Base-by-base conservation (phyloP, 2,888 invertebrate genomes). In the Idaea straminata region DNA sequence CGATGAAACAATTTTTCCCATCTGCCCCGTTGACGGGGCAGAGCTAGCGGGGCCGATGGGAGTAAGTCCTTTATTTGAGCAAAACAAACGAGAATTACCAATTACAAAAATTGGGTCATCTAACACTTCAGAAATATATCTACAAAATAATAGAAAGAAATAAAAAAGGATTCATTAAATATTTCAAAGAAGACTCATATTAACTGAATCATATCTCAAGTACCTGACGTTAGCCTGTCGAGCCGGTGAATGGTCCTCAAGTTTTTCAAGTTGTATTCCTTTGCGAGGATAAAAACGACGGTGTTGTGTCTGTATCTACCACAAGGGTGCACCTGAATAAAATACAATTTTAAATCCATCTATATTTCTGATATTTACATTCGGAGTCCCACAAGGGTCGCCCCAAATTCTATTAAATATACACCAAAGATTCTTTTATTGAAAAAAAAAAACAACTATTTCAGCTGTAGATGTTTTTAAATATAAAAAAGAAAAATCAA, bases 291-390 rank as follows among this genome's bases (percentile, higher is more conserved):
- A 87, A 98, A 98, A 65, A 98, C 97, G 72, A 99, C 97, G 6
- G 99, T 98, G 92, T 99, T 99, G 93, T 99, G 98, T 64, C 99
- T 95, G 92, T 99, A 99, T 82, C 99, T 95, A 69, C 99, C 99
- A 88, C 99, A 99, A 3, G 99, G 99, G 89, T 99, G 99, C 68
- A 98, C 98, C 98, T 98, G 93, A 61, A 70, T 69, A 47, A 62
- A 35, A 57, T 63, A 61, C 16, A 34, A 59, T 59, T 16, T 58
- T 59, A 59, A n/a, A 65, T 58, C 5, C 6, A 58, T 6, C n/a
- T 59, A 25, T 10, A 34, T 59, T 25, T 59, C 15, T 4, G 15
- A 58, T 15, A 58, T 34, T 25, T 4, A 59, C 25, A 59, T 59
- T 59, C 60, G 15, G 59, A 65, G 34, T 70, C 25, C 16, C 61